Conservation (phyloP, 2,113 vertebrate species). For the Phycodurus eques region DNA sequence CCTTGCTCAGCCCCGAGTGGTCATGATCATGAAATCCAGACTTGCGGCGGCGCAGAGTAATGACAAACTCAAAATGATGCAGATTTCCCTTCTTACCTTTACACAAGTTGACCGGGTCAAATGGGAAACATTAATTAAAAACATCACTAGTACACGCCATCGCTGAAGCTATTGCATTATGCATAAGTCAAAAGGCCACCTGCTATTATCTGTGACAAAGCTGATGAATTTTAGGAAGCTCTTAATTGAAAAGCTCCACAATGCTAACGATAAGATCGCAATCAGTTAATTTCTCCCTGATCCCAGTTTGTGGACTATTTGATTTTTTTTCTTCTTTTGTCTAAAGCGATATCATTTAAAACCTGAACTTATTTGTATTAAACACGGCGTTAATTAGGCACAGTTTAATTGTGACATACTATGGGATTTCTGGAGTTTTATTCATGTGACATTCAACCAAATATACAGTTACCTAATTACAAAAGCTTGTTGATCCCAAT, state of each 20-base stretch:
- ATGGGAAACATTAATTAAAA: constrained; percentile 3
- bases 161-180: background rate
- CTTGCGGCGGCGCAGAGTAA: background rate
- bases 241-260: background rate
- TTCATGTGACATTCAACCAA: background rate
- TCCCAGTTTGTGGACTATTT: background rate
- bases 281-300: constrained; percentile 6
- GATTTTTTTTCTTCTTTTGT: background rate
- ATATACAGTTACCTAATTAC: background rate
- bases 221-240: background rate
- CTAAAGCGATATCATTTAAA: background rate
- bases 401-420: background rate
- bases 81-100: background rate
- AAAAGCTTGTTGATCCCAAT: background rate
- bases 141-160: background rate
- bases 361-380: background rate
- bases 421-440: background rate
- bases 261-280: background rate
- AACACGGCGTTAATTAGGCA: background rate
- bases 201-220: background rate
- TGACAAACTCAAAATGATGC: background rate
- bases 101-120: background rate
- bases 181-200: background rate
- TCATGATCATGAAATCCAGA: background rate
- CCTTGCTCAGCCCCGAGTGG: background rate